phyloP scores from a whole-genome alignment of 2,113 vertebrate genomes.

The Acanthochromis polyacanthus region DNA sequence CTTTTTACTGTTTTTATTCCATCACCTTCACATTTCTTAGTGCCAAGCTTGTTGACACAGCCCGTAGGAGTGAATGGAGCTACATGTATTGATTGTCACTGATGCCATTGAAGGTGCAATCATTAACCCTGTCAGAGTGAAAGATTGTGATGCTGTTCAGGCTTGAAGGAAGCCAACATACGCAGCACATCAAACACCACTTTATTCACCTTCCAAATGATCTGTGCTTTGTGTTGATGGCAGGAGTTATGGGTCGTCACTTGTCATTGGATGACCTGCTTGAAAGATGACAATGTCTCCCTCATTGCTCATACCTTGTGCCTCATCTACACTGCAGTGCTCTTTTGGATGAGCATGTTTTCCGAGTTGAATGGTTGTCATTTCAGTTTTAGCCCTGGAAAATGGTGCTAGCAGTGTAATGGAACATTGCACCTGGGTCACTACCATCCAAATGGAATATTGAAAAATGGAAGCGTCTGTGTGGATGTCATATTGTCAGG shows the following conservation, averaged over 20 bases:
- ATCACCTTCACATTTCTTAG: slow-evolving; percentile 30
- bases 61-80: slow-evolving; percentile 31
- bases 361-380: slow-evolving; percentile 58
- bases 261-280: slow-evolving; percentile 58
- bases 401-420: slow-evolving; percentile 54
- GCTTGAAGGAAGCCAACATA: slow-evolving; percentile 51
- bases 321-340: slow-evolving; percentile 29
- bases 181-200: slow-evolving; percentile 41
- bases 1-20: slow-evolving; percentile 10
- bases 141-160: slow-evolving; percentile 37
- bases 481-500: slow-evolving; percentile 42
- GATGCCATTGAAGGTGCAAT: slow-evolving; percentile 58
- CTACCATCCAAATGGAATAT: slow-evolving; percentile 68
- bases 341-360: slow-evolving; percentile 36
- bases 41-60: slow-evolving; percentile 43
- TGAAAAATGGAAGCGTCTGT: slow-evolving; percentile 70
- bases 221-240: slow-evolving; percentile 49
- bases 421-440: slow-evolving; percentile 66
- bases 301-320: slow-evolving; percentile 57
- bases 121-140: slow-evolving; percentile 72
- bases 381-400: slow-evolving; percentile 59
- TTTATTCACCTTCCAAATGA: slow-evolving; percentile 55
- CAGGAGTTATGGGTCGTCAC: slow-evolving; percentile 43
- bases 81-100: slow-evolving; percentile 63
- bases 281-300: slow-evolving; percentile 59